Evolutionary conservation across 2,888 invertebrate species (phyloP).

Genomic region (Gari tellinella): DNA sequence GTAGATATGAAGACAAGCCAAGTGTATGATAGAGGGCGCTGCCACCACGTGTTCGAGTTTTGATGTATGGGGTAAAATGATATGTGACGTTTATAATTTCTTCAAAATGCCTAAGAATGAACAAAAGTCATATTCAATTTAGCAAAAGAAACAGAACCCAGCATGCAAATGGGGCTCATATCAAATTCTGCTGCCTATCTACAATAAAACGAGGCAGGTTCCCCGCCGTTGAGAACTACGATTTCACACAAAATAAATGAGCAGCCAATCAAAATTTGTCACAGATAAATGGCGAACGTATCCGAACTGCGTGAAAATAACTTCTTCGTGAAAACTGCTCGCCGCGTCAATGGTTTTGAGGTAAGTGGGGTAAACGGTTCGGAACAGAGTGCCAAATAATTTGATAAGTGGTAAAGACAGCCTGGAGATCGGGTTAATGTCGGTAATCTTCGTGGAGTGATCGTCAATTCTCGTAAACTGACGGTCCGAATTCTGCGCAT

Average conservation of each 20-base stretch:
- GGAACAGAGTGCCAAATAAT: no score
- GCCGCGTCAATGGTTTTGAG: no score
- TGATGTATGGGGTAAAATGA: conserved; percentile 55
- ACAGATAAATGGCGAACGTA: conserved; percentile 54
- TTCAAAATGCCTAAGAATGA: conserved; percentile 18
- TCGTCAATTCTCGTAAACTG: no score
- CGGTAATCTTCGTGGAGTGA: no score
- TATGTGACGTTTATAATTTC: conserved; percentile 37
- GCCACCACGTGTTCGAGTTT: background rate
- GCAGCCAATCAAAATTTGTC: conserved; percentile 64
- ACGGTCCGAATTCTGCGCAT: no score
- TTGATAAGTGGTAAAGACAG: no score
- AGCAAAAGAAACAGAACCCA: conserved; percentile 37
- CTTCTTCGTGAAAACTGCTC: no score
- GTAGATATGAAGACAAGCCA: no score
- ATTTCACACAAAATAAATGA: conserved; percentile 50
- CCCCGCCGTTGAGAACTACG: conserved; percentile 54
- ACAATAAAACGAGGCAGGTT: conserved; percentile 29
- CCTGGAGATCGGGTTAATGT: no score
- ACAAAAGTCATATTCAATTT: conserved; percentile 55
- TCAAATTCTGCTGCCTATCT: conserved; percentile 9
- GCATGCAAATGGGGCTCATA: conserved; percentile 29
- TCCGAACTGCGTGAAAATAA: no score
- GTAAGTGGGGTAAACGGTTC: no score
- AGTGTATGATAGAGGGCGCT: no score